Evolutionary conservation across 2,888 invertebrate species (phyloP), one percentile per base, ranked within the genome.

Genomic region (Sceliomorpha sp.): DNA sequence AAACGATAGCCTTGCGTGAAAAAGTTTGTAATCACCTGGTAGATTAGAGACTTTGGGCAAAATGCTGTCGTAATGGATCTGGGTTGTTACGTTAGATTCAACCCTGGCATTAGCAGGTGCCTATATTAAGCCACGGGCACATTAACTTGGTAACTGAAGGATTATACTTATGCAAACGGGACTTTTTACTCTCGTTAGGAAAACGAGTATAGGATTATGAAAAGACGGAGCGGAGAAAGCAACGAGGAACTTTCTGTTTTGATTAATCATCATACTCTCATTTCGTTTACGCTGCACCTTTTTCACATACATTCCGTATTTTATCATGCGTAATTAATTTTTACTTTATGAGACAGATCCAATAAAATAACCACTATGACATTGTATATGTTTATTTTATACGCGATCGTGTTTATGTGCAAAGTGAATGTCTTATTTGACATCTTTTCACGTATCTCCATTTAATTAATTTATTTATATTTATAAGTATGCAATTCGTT

Each of bases 151-250:
- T 45, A 44, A 60, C 67, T 67, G 39, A 60, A 60, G 60, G 67
- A 60, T 67, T 67, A 60, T 60, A 55, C 47, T 67, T 67, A 60
- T 67, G 67, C 55, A 60, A 67, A 60, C 60, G 60, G 37, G 55
- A 67, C 60, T 67, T 67, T 67, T 67, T 58, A 42, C 48, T 53
- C 47, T 40, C 50, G 58, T 59, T 67, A 60, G 48, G 53, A 56
- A 67, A 67, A 67, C 44, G 50, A 45, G 55, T 42, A 44, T 34
- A 26, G 36, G 39, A 56, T 67, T 67, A 60, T 39, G 39, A 45
- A 50, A 27, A 37, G 29, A 50, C 29, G 27, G 26, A 37, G 7
- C 27, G 5, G 10, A 14, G 12, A 8, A 24, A 50, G 36, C 26
- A 29, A 44, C 36, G 42, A 8, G 6, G 12, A 47, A 48, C 26